A percentile compares a stretch with the other conserved stretches of the same genome.
These are phyloP conservation scores for Drosophila macrospina DNA, from an alignment of 2,888 invertebrate genomes.

Conservation along the genomic window DNA sequence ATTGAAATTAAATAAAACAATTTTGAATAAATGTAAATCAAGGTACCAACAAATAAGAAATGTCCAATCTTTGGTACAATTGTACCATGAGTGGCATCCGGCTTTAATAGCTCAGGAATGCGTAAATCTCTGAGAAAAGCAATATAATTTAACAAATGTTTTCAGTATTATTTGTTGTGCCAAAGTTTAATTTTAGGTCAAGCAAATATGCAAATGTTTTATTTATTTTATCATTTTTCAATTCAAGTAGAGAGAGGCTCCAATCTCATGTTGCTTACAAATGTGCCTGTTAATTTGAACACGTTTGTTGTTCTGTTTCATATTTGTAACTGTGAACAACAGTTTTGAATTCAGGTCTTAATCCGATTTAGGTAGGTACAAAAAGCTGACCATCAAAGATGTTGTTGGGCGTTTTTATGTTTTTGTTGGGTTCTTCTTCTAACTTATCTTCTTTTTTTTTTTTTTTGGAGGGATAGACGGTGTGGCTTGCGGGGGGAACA, in stretches of 20 bases:
- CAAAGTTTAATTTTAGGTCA: background rate
- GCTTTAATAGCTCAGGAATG: too few relatives aligned
- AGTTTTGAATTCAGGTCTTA: conserved; percentile 29
- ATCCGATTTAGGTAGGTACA: conserved; percentile 44
- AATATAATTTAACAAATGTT: too few relatives aligned
- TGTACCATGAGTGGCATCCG: too few relatives aligned
- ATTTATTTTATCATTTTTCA: background rate
- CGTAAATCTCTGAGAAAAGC: too few relatives aligned
- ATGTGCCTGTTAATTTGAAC: background rate
- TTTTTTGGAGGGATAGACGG: too few relatives aligned
- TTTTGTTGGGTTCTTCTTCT: conserved; percentile 18
- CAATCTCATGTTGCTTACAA: background rate
- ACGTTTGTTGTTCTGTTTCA: conserved; percentile 1
- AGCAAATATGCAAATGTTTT: conserved; percentile 1
- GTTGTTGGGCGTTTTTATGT: conserved; percentile 5
- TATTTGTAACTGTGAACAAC: conserved; percentile 9
- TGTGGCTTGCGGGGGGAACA: background rate
- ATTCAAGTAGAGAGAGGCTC: background rate
- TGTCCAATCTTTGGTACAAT: too few relatives aligned
- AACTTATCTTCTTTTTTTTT: background rate
- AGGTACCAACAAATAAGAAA: too few relatives aligned
- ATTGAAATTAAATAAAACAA: too few relatives aligned
- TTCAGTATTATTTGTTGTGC: too few relatives aligned
- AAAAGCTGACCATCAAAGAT: conserved; percentile 26
- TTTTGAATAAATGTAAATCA: too few relatives aligned